phyloP scores from a whole-genome alignment of 2,888 invertebrate species.

The Sicus ferrugineus region DNA sequence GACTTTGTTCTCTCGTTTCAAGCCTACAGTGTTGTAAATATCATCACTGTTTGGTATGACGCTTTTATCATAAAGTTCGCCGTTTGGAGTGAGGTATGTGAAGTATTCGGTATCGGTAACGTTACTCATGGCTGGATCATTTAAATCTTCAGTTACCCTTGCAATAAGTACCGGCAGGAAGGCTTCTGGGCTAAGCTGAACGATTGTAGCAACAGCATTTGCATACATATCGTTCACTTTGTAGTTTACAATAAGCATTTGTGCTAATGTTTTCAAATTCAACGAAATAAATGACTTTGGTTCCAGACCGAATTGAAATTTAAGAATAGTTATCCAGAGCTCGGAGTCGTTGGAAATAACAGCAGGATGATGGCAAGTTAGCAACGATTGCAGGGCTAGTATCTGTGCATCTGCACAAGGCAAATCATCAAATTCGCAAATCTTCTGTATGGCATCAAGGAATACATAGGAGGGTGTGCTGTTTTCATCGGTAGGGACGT shows the following conservation, averaged over 20 bases:
- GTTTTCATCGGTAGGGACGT: constrained; percentile 47
- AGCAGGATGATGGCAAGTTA: constrained; percentile 79
- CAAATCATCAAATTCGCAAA: constrained; percentile 54
- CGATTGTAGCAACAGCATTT: constrained; percentile 77
- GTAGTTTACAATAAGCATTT: constrained; percentile 71
- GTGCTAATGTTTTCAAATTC: constrained; percentile 69
- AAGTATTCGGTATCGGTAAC: constrained; percentile 83
- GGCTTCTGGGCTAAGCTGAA: constrained; percentile 71
- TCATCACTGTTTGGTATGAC: constrained; percentile 69
- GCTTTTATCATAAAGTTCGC: constrained; percentile 89
- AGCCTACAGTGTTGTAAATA: constrained; percentile 66
- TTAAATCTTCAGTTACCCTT: constrained; percentile 70
- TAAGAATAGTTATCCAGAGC: constrained; percentile 76
- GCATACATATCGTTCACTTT: constrained; percentile 68
- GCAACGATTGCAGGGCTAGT: constrained; percentile 73
- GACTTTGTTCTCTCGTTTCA: constrained; percentile 94
- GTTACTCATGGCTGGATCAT: constrained; percentile 72
- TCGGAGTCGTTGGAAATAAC: constrained; percentile 69
- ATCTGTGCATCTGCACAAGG: constrained; percentile 66
- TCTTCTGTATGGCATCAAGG: constrained; percentile 54
- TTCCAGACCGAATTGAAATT: constrained; percentile 55
- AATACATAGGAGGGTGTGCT: constrained; percentile 52
- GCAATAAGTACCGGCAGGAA: constrained; percentile 73
- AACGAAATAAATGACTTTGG: constrained; percentile 69
- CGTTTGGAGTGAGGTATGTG: constrained; percentile 84